A percentile compares a stretch with the other conserved stretches of the same genome.
Evolutionary conservation across 2,888 invertebrate genomes (phyloP).

Genomic region (Sarcophaga carnaria): DNA sequence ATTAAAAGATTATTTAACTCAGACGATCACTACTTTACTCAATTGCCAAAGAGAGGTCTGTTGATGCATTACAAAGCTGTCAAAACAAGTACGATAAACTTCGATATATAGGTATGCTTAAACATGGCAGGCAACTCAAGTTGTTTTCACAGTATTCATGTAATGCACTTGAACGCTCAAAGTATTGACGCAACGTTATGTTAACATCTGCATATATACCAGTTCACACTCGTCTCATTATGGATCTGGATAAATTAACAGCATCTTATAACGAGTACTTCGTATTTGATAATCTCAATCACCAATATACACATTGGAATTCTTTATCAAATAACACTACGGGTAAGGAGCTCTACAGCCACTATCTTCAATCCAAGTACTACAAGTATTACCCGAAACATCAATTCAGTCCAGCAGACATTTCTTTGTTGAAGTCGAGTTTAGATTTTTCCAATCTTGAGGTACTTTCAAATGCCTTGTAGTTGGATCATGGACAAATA

Average conservation of each 20-base stretch:
- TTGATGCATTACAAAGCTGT: not conserved
- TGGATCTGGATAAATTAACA: too few species aligned
- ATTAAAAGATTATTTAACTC: too few species aligned
- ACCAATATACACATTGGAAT: too few species aligned
- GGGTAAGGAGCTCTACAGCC: too few species aligned
- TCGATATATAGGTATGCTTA: not conserved
- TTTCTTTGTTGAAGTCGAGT: not conserved
- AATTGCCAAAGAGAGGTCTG: not conserved
- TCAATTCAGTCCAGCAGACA: not conserved
- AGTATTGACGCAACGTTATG: not conserved
- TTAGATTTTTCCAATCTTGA: not conserved
- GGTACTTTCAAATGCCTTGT: not conserved
- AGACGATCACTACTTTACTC: not conserved
- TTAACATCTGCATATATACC: too few species aligned
- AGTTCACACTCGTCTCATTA: too few species aligned
- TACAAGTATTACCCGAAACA: not conserved
- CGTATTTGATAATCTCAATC: too few species aligned
- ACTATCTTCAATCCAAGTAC: too few species aligned
- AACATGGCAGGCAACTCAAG: not conserved
- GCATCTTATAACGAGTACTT: too few species aligned
- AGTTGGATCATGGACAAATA: not conserved
- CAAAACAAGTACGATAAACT: not conserved
- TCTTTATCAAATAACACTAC: too few species aligned
- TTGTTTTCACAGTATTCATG: not conserved
- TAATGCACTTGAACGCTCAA: constrained; percentile 12